These are phyloP conservation scores for Trisateles emortualis DNA, from an alignment of 2,888 invertebrate genomes.

Conservation along the genomic window DNA sequence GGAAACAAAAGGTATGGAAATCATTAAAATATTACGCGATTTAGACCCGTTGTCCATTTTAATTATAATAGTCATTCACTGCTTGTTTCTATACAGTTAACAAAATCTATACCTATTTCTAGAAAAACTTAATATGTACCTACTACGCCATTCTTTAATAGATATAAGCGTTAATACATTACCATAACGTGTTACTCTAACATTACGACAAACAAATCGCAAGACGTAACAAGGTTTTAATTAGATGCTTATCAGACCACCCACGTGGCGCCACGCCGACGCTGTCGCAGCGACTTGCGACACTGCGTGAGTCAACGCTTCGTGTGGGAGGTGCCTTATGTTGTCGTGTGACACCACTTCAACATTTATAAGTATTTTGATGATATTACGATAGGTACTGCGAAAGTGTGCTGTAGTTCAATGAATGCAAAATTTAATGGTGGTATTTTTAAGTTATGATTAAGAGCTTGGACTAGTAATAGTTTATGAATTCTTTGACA, in stretches of 20 bases:
- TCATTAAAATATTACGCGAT: too few species aligned
- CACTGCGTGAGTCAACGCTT: slow-evolving; percentile 69
- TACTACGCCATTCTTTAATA: too few species aligned
- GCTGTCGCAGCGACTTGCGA: slow-evolving; percentile 69
- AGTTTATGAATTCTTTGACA: too few species aligned
- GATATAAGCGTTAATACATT: too few species aligned
- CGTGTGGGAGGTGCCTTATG: slow-evolving; percentile 54
- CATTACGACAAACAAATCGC: slow-evolving; percentile 25
- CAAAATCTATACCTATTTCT: too few species aligned
- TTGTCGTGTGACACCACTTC: slow-evolving; percentile 41
- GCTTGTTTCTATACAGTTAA: too few species aligned
- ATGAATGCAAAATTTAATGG: slow-evolving; percentile 12
- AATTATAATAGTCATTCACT: too few species aligned
- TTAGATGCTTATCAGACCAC: slow-evolving; percentile 82
- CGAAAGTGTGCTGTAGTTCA: slow-evolving; percentile 15
- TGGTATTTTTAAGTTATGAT: not conserved
- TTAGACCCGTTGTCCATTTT: too few species aligned
- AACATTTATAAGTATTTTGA: slow-evolving; percentile 24
- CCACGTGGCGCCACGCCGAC: slow-evolving; percentile 64
- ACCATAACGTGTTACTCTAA: slow-evolving; percentile 3
- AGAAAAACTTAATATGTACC: too few species aligned
- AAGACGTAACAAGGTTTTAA: slow-evolving; percentile 64
- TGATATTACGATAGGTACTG: slow-evolving; percentile 24
- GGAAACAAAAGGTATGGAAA: too few species aligned
- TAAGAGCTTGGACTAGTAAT: not conserved